These are phyloP conservation scores for Apamea anceps DNA, from an alignment of 2,888 invertebrate species.

Conservation along the genomic window DNA sequence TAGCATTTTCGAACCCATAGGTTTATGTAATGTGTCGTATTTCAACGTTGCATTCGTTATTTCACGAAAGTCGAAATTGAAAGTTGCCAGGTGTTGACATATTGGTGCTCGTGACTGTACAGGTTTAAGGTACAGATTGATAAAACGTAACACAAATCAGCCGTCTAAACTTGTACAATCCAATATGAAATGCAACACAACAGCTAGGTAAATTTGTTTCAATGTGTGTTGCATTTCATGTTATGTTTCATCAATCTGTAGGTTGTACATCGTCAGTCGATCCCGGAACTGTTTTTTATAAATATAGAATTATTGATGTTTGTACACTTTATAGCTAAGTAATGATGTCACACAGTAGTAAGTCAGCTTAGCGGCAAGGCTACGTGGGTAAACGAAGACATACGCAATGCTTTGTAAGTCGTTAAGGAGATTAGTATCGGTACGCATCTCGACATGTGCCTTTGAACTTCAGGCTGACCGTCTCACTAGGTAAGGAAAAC, in stretches of 20 bases:
- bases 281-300: neutral
- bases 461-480: slow-evolving; percentile 7
- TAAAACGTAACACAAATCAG: no score
- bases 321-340: slow-evolving; percentile 1
- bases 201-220: neutral
- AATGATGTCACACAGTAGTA: slow-evolving; percentile 34
- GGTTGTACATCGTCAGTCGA: neutral
- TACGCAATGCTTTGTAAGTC: slow-evolving; percentile 60
- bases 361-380: slow-evolving; percentile 61
- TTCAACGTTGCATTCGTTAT: no score
- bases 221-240: neutral
- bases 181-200: neutral
- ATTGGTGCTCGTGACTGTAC: no score
- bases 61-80: no score
- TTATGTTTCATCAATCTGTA: neutral
- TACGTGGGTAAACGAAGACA: slow-evolving; percentile 54
- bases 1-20: no score
- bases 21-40: no score
- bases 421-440: slow-evolving; percentile 62
- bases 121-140: no score
- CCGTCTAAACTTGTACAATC: neutral
- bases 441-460: slow-evolving; percentile 31
- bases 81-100: no score
- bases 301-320: slow-evolving; percentile 10
- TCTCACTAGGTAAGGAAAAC: neutral